Base-by-base conservation (phyloP, 2,888 invertebrate genomes). In the Drosophila merina region DNA sequence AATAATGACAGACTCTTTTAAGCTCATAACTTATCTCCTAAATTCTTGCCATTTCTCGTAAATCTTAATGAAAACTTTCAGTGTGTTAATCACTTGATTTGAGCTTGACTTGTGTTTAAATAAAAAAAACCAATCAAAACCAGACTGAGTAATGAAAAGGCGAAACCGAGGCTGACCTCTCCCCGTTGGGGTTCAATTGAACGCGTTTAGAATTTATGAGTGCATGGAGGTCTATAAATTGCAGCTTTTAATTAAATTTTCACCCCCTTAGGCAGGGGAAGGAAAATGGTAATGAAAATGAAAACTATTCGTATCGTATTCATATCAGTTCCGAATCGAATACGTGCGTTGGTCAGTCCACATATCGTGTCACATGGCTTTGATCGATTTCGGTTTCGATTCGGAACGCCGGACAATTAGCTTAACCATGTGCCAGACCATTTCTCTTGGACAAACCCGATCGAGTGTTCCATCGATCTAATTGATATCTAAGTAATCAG, bases 401-500 rank as follows among this genome's bases (percentile, higher is more conserved):
- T 38, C 42, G 47, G 42, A 48, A 55, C 56, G 69, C n/a, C 54
- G 44, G 64, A 31, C 71, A 69, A 75, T 77, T 77, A 70, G 74
- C 56, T 56, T 8, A 44, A 52, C 9, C 70, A 64, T 74, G 57
- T 45, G 66, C 28, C 28, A 33, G 44, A 40, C 50, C 60, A 63
- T 60, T 50, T 44, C 50, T 50, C 51, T 60, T 51, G 51, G 63
- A 20, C 63, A 62, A 63, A 14, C 62, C 14, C 44, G 0, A 28
- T 4, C 28, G 48, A 38, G 12, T 48, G 55, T 26, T 38, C 63
- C 38, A 69, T 66, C 51, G 72, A 66, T 62, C 66, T 82, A 82
- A 82, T 85, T 85, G 81, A 72, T 85, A 82, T 82, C 80, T 86
- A 71, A 82, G 76, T 77, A 67, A 81, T 85, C 82, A 79, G 55